Evolutionary conservation across 2,113 vertebrate species (phyloP), one percentile per base, ranked within the genome.

Genomic region (Callionymus lyra): DNA sequence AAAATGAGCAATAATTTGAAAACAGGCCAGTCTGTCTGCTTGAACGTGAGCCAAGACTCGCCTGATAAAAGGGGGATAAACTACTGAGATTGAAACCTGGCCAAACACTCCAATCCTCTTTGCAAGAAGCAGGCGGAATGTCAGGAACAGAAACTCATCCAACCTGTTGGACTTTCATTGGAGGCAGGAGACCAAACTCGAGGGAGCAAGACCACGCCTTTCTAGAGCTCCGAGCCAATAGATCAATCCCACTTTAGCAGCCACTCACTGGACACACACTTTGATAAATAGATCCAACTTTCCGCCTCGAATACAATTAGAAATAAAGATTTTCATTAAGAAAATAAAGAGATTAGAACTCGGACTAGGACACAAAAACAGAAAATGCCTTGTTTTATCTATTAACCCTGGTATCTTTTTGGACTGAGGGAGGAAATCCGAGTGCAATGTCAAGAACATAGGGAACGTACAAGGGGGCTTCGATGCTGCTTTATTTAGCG

Each of bases 191-290:
- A 52, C 41, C 32, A 18, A 61, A 70, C 42, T 13, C 38, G 35
- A 31, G 44, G 32, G 45, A 65, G 44, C 58, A 45, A 61, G 53
- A 32, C 48, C 47, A 21, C 45, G 60, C 56, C 61, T 58, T 44
- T 54, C 50, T 49, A 16, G 37, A 56, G 43, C 32, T 48, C 51
- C 62, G 56, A 70, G 59, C 68, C 57, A 50, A 47, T 71, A 61
- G 68, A 77, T 73, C 71, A 70, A 65, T 75, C 71, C 56, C 63
- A 61, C 61, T 65, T 72, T 74, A 74, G 63, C 68, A 60, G 59
- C 48, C 11, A 46, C 13, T 41, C 42, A 42, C 38, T 31, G 34
- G 16, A 34, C 9, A 43, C 46, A 49, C 21, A 54, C 31, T 21
- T n/a, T 16, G 59, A 37, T 38, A 50, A 19, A 56, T 50, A 47